A percentile compares a stretch with the other conserved stretches of the same genome.
Evolutionary conservation across 2,797 vertebrate genomes (phyloP).

Genomic region (Darevskia mixta): DNA sequence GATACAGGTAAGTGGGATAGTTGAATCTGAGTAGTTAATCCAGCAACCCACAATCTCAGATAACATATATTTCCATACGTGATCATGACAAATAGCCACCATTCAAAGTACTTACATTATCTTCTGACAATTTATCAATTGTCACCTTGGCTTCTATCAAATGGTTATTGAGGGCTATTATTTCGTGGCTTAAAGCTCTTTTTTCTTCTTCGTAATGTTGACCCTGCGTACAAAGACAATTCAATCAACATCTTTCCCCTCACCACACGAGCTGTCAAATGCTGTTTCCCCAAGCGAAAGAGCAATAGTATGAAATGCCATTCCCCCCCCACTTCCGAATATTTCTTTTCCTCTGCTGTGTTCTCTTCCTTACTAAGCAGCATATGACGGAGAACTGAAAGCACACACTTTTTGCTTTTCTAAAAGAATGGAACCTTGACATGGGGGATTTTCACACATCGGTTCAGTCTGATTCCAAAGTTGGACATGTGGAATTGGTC

Average conservation of each 20-base stretch:
- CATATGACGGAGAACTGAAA: neutral
- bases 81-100: neutral
- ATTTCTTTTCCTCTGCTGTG: neutral
- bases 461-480: neutral
- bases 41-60: neutral
- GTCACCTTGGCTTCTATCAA: constrained; percentile 97
- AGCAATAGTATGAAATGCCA: neutral
- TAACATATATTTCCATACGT: neutral
- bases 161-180: constrained; percentile 95
- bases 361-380: neutral
- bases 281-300: constrained; percentile 24
- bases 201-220: constrained; percentile 96
- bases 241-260: constrained; percentile 32
- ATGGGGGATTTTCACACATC: neutral
- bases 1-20: neutral
- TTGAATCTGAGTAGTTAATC: constrained; percentile 24
- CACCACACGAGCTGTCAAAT: neutral
- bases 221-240: constrained; percentile 79
- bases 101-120: constrained; percentile 89
- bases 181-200: constrained; percentile 92
- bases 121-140: constrained; percentile 93
- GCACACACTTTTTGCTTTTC: neutral
- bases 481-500: neutral
- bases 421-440: neutral
- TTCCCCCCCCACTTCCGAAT: neutral